phyloP scores from a whole-genome alignment of 2,888 invertebrate genomes.

The Xestoiulus laeticollis region DNA sequence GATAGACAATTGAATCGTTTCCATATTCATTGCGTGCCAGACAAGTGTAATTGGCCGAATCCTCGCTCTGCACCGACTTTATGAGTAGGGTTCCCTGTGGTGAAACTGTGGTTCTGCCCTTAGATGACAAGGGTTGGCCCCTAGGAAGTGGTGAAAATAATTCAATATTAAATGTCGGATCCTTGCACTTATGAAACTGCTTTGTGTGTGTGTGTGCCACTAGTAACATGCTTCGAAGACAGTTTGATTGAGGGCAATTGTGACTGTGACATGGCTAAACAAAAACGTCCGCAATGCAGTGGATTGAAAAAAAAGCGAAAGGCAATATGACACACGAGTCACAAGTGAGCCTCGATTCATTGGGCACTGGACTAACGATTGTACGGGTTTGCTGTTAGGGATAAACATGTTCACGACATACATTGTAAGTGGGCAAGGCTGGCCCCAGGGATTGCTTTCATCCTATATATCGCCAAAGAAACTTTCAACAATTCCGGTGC shows the following conservation, averaged over 20 bases:
- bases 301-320: slow-evolving; percentile 35
- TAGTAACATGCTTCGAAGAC: neutral
- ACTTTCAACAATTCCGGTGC: neutral
- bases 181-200: slow-evolving; percentile 13
- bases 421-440: neutral
- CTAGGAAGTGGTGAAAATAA: slow-evolving; percentile 40
- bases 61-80: slow-evolving; percentile 52
- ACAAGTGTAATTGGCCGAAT: slow-evolving; percentile 54
- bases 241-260: slow-evolving; percentile 34
- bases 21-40: neutral
- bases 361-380: neutral
- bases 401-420: neutral
- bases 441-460: neutral
- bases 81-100: slow-evolving; percentile 47
- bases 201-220: neutral
- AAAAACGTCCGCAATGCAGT: slow-evolving; percentile 47
- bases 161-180: slow-evolving; percentile 34
- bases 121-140: slow-evolving; percentile 41
- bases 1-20: slow-evolving; percentile 43
- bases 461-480: neutral
- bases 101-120: slow-evolving; percentile 20
- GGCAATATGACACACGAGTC: neutral
- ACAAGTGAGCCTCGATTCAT: neutral
- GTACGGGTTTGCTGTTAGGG: neutral
- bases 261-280: slow-evolving; percentile 35